Percentiles rank a stretch among this genome's conserved stretches.
Conservation (phyloP, 2,113 vertebrate species). For the Xiphophorus couchianus region DNA sequence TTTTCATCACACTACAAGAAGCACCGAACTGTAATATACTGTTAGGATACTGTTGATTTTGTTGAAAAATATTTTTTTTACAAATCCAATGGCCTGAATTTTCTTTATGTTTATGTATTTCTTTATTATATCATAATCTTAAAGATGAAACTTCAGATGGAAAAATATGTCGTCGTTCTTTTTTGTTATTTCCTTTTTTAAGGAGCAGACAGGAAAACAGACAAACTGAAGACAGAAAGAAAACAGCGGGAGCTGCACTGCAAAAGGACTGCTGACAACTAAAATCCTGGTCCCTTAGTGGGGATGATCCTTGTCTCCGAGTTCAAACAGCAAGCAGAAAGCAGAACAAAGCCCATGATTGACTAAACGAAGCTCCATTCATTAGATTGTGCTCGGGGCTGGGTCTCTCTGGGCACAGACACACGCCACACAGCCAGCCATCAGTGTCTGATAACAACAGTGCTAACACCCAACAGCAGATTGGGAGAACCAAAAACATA, state of each 20-base stretch:
- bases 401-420: constrained; percentile 58
- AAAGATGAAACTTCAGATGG: constrained; percentile 6
- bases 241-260: constrained; percentile 17
- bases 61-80: no score
- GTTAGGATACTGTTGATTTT: no score
- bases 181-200: constrained; percentile 2
- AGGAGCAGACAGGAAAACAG: constrained; percentile 13
- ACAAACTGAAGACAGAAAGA: constrained; percentile 19
- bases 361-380: constrained; percentile 71
- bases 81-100: background rate
- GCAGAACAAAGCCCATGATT: constrained; percentile 73
- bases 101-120: background rate
- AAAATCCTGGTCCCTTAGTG: constrained; percentile 42
- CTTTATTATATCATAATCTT: background rate
- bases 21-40: background rate
- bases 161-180: constrained; percentile 13
- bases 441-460: constrained; percentile 54
- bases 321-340: constrained; percentile 60
- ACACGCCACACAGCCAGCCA: constrained; percentile 56
- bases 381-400: constrained; percentile 67
- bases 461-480: constrained; percentile 42
- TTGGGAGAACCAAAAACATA: background rate
- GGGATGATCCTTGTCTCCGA: constrained; percentile 49
- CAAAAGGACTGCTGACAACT: constrained; percentile 54
- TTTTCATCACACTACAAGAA: background rate